A percentile compares a stretch with the other conserved stretches of the same genome.
These are phyloP conservation scores for Poecilia velifera DNA, from an alignment of 2,797 vertebrate species.

Conservation along the genomic window DNA sequence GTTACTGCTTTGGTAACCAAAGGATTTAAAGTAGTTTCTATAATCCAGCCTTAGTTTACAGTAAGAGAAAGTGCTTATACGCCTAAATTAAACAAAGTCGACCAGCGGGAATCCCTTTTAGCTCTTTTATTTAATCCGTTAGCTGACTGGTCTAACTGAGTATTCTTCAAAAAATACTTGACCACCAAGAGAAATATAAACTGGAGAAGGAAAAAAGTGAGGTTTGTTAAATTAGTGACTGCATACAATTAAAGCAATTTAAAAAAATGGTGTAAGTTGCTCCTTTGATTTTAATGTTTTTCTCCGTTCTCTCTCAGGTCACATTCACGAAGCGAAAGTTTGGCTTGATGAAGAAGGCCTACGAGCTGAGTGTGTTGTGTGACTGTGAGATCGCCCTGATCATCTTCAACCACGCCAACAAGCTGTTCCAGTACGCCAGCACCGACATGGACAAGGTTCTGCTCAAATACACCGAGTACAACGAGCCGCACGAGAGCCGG, in stretches of 20 bases:
- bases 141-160: neutral
- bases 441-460: slow-evolving; percentile 97
- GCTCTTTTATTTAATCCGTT: neutral
- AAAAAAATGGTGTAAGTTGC: neutral
- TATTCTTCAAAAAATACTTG: neutral
- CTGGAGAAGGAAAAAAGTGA: neutral
- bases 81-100: neutral
- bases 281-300: neutral
- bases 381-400: slow-evolving; percentile 98
- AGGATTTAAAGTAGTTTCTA: neutral
- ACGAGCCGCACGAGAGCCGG: slow-evolving; percentile 94
- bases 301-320: slow-evolving; percentile 77
- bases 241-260: neutral
- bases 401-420: slow-evolving; percentile 98
- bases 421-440: slow-evolving; percentile 96
- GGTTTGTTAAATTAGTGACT: neutral
- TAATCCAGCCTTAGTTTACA: neutral
- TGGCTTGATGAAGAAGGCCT: slow-evolving; percentile 97
- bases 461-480: slow-evolving; percentile 96
- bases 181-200: neutral
- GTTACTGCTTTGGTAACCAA: neutral
- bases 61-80: neutral
- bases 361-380: slow-evolving; percentile 94
- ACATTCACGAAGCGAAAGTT: slow-evolving; percentile 97
- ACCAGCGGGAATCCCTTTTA: neutral